Evolutionary conservation across 2,113 vertebrate species (phyloP).

Genomic region (Lontra canadensis): DNA sequence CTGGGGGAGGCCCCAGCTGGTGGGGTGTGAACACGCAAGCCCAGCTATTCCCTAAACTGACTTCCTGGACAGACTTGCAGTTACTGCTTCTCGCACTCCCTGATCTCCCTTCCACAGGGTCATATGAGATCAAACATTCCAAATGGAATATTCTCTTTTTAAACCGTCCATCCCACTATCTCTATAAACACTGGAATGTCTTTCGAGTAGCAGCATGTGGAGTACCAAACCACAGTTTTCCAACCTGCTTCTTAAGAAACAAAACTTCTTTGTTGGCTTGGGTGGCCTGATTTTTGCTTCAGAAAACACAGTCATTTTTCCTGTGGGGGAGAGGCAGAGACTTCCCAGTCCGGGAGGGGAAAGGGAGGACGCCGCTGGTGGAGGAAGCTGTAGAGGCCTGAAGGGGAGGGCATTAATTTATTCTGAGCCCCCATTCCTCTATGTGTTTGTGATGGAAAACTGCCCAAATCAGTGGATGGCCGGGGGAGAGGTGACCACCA

Average conservation of each 20-base stretch:
- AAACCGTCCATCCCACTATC: not conserved
- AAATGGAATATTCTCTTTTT: not conserved
- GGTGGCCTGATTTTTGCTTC: not conserved
- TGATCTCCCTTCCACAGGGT: not conserved
- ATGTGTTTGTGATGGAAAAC: not conserved
- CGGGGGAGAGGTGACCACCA: not conserved
- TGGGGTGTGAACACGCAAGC: not conserved
- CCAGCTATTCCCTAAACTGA: not conserved
- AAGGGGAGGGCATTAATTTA: fast-evolving
- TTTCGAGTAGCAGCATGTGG: not conserved
- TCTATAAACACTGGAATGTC: not conserved
- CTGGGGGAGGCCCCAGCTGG: not conserved
- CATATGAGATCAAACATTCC: not conserved
- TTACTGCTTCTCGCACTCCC: not conserved
- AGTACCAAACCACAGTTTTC: not conserved
- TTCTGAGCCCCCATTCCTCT: not conserved
- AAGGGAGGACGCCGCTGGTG: not conserved
- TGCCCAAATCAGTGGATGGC: not conserved
- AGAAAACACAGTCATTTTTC: slow-evolving; percentile 14
- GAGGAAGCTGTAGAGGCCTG: not conserved
- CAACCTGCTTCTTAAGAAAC: not conserved
- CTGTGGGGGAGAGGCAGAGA: not conserved
- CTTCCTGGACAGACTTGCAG: not conserved
- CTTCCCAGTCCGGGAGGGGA: not conserved
- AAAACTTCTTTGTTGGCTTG: not conserved